Evolutionary conservation across 1,140 invertebrate species (phyloP), one percentile per base, ranked within the genome.

Genomic region (Gerris buenoi): DNA sequence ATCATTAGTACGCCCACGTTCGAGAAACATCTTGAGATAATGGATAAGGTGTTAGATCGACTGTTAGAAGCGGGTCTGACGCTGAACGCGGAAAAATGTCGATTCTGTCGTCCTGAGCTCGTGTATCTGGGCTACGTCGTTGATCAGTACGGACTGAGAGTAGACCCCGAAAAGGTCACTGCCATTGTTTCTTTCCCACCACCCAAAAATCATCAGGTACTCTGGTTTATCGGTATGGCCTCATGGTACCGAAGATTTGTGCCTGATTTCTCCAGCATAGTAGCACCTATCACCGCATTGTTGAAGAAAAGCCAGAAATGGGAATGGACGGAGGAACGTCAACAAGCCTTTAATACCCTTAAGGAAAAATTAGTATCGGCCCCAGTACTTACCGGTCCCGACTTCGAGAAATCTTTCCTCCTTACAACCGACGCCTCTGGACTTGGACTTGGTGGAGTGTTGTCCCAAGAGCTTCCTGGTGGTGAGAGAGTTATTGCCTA

Each of bases 151-250:
- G 65, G 65, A 3, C 18, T 69, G n/a, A 15, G 23, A 15, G 60
- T 60, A 1, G 68, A 67, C 56, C 65, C 65, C 2, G 62, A 58
- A 2, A 67, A 67, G 59, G 56, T 66, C 13, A 2, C 26, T 1
- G 25, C 69, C 0, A 70, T 75, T 18, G 10, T 69, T 15, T 64
- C 73, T 1, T 76, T 72, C 29, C 70, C 71, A 1, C 33, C 56
- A 10, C 76, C 76, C 13, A 56, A 73, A 70, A 75, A 71, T 69
- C 64, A 75, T 63, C 74, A 80, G 59, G 22, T 81, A 0, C 66
- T 76, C 46, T 66, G 76, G 61, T 81, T 82, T 67, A 69, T 80
- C 10, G 79, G 79, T 1, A 75, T 80, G 65, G 72, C 76, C 1
- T 73, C 73, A 2, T 81, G 77, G 70, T 79, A 79, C n/a, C n/a